Evolutionary conservation across 2,113 vertebrate species (phyloP).

Genomic region (Haplotaxodon microlepis): DNA sequence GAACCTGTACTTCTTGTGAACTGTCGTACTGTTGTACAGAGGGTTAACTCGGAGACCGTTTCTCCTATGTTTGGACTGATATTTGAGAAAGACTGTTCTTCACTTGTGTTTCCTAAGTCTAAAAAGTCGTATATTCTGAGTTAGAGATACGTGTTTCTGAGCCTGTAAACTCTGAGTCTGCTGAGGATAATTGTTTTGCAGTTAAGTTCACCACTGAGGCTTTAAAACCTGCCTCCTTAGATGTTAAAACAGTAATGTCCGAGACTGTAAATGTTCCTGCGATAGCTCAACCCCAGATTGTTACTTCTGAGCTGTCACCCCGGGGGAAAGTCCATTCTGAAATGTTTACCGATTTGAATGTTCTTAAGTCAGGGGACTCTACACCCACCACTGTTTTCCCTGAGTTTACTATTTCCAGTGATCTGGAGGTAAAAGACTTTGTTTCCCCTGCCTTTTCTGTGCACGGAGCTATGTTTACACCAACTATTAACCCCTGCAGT

Average conservation of each 20-base stretch:
- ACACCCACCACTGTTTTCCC: background rate
- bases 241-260: background rate
- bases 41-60: background rate
- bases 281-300: background rate
- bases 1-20: background rate
- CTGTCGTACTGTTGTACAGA: background rate
- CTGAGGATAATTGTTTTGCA: background rate
- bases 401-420: background rate
- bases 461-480: background rate
- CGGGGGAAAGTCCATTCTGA: fast-evolving
- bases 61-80: background rate
- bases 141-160: background rate
- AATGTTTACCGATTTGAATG: background rate
- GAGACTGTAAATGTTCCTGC: background rate
- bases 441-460: background rate
- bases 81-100: background rate
- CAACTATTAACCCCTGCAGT: background rate
- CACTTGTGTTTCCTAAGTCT: background rate
- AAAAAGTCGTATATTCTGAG: background rate
- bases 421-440: background rate
- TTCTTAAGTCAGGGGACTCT: background rate
- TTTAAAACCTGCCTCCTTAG: background rate
- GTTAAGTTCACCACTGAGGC: background rate
- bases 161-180: background rate
- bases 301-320: background rate